Percentiles rank a stretch among this genome's conserved stretches.
Evolutionary conservation across 2,888 invertebrate genomes (phyloP).

Genomic region (Onchidella celtica): DNA sequence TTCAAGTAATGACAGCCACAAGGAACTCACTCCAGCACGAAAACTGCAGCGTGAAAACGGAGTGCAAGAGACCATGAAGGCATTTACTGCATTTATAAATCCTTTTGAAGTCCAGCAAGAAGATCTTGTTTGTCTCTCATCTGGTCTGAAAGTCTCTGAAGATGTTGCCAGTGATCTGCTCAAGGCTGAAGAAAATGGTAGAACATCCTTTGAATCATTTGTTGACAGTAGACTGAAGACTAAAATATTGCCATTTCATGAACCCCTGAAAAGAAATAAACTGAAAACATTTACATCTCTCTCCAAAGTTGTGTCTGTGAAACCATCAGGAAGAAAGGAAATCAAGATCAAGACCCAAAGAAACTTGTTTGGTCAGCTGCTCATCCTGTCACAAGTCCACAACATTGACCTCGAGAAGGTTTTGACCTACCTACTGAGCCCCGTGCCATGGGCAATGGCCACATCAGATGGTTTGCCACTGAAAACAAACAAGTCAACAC

Average conservation of each 20-base stretch:
- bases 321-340: not conserved
- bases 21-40: too few species aligned
- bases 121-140: too few species aligned
- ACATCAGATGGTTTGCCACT: not conserved
- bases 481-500: slow-evolving; percentile 2
- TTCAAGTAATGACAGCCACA: too few species aligned
- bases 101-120: too few species aligned
- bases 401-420: slow-evolving; percentile 16
- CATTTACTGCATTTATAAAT: too few species aligned
- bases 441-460: not conserved
- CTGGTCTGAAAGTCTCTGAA: too few species aligned
- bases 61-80: too few species aligned
- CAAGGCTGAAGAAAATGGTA: too few species aligned
- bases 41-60: too few species aligned
- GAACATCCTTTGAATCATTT: too few species aligned
- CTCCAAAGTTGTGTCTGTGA: not conserved
- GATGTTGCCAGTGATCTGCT: too few species aligned
- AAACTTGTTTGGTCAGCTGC: slow-evolving; percentile 5
- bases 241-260: not conserved
- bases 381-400: not conserved
- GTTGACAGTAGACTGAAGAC: too few species aligned
- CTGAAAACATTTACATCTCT: not conserved
- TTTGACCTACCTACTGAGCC: not conserved
- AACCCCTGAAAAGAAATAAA: not conserved
- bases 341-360: not conserved